phyloP scores from a whole-genome alignment of 2,113 vertebrate species.

The Boleophthalmus pectinirostris region DNA sequence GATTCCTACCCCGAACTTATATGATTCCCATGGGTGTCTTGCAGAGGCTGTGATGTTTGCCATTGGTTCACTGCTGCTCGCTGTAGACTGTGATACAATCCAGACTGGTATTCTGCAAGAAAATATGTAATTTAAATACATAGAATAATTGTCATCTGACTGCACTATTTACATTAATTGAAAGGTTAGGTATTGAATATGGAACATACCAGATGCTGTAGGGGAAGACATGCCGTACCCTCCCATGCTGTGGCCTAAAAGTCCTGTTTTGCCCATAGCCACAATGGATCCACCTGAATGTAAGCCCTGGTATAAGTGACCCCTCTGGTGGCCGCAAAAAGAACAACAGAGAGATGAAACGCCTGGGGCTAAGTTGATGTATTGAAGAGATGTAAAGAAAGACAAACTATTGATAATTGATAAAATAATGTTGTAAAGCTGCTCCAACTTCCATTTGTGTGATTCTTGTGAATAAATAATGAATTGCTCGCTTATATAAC shows the following conservation, averaged over 20 bases:
- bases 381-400: not conserved
- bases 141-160: not conserved
- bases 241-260: constrained; percentile 73
- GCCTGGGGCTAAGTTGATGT: not conserved
- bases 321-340: constrained; percentile 72
- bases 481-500: no score
- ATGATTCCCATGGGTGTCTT: constrained; percentile 66
- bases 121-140: constrained; percentile 1
- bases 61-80: constrained; percentile 77
- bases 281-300: constrained; percentile 79
- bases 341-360: constrained; percentile 10
- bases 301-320: constrained; percentile 79
- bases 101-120: constrained; percentile 79
- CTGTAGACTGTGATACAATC: constrained; percentile 78
- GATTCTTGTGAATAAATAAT: no score
- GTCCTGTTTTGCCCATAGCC: constrained; percentile 71
- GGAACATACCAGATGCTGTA: constrained; percentile 74
- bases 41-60: constrained; percentile 71
- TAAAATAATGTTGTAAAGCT: no score
- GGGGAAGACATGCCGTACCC: constrained; percentile 76
- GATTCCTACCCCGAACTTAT: constrained; percentile 72
- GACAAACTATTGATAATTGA: no score
- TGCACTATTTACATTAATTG: not conserved
- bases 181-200: not conserved
- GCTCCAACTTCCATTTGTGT: no score